Conservation (phyloP, 2,888 invertebrate genomes). For the Mimumesa dahlbomi region DNA sequence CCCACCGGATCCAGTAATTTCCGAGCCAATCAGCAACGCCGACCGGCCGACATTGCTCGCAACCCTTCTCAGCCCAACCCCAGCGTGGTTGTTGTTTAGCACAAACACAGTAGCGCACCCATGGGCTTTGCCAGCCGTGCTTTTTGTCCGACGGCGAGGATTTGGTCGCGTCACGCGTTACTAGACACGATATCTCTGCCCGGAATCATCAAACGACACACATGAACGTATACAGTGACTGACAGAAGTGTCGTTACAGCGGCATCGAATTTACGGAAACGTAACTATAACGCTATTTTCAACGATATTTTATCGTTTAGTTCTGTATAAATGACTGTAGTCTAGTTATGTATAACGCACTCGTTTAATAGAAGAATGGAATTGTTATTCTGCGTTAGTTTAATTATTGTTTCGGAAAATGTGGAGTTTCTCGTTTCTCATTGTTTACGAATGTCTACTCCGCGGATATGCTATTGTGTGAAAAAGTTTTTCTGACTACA, state of each 20-base stretch:
- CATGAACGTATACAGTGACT: not conserved
- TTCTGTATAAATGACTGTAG: too few species aligned
- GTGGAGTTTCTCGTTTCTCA: too few species aligned
- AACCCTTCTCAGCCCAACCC: slow-evolving; percentile 13
- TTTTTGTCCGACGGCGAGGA: slow-evolving; percentile 77
- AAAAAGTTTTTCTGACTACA: too few species aligned
- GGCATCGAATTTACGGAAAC: too few species aligned
- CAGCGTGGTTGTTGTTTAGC: slow-evolving; percentile 62
- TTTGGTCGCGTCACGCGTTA: slow-evolving; percentile 71
- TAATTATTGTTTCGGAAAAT: too few species aligned
- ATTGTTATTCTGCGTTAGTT: too few species aligned
- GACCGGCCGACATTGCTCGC: not conserved
- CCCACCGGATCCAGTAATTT: not conserved
- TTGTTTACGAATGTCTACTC: too few species aligned
- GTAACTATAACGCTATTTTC: too few species aligned
- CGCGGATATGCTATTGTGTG: too few species aligned
- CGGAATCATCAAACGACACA: not conserved
- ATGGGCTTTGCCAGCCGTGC: slow-evolving; percentile 76
- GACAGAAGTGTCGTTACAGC: not conserved
- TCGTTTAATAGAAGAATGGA: too few species aligned
- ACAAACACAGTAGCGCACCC: slow-evolving; percentile 69
- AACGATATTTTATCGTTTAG: too few species aligned
- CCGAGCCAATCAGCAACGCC: slow-evolving; percentile 21
- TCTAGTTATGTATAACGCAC: too few species aligned
- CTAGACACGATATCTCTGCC: slow-evolving; percentile 44